These are phyloP conservation scores for Trematomus bernacchii DNA, from an alignment of 2,797 vertebrate genomes.

Conservation along the genomic window DNA sequence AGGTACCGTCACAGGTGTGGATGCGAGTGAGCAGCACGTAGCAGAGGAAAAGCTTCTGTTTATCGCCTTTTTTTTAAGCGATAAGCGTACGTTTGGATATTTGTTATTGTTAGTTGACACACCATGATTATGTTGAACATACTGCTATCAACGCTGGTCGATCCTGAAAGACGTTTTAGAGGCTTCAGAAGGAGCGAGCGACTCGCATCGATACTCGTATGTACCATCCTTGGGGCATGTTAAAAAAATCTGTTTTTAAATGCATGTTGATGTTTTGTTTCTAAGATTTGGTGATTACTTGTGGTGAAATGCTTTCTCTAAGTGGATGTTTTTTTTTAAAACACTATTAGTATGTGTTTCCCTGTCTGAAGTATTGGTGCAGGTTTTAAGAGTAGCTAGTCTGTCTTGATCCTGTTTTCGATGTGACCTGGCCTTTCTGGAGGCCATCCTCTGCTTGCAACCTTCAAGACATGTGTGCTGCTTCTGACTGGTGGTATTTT, in stretches of 20 bases:
- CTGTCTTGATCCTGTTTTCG: constrained; percentile 57
- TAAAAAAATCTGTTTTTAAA: constrained; percentile 22
- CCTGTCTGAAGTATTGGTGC: constrained; percentile 43
- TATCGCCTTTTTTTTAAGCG: constrained; percentile 33
- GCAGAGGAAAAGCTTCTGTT: constrained; percentile 27
- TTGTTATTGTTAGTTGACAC: constrained; percentile 33
- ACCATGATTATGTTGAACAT: constrained; percentile 82
- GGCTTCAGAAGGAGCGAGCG: constrained; percentile 83
- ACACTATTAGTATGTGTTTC: constrained; percentile 24
- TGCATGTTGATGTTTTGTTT: background rate
- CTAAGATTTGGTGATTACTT: constrained; percentile 7
- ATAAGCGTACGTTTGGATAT: constrained; percentile 18
- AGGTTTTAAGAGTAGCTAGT: constrained; percentile 49
- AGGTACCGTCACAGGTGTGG: constrained; percentile 66
- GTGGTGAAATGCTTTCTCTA: constrained; percentile 6
- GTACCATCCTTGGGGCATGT: constrained; percentile 59
- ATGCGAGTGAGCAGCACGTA: constrained; percentile 44
- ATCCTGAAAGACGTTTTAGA: constrained; percentile 82
- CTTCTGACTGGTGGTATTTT: constrained; percentile 59
- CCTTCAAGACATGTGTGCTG: constrained; percentile 61
- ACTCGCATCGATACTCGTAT: constrained; percentile 84
- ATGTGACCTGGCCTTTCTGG: constrained; percentile 53
- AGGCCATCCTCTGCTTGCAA: constrained; percentile 64
- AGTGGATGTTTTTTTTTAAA: background rate
- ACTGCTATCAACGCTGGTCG: constrained; percentile 84